Conservation (phyloP, 2,888 invertebrate species). For the Dioctria rufipes region DNA sequence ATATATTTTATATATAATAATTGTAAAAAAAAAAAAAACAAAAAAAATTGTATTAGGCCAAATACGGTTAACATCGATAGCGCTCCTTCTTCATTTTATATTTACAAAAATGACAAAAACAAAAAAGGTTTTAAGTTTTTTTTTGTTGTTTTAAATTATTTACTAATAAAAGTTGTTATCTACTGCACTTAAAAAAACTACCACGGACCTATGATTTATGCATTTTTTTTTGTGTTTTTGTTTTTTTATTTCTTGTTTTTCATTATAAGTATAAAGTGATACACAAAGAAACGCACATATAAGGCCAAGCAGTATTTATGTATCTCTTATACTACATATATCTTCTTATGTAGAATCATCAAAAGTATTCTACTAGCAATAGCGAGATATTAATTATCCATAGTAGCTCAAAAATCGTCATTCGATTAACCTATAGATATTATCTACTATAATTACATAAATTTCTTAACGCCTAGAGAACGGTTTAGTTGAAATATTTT, state of each 20-base stretch:
- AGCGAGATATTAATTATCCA: conserved; percentile 1
- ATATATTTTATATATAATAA: too few species aligned
- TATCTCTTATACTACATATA: background rate
- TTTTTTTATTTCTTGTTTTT: background rate
- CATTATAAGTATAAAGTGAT: background rate
- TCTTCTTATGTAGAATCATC: background rate
- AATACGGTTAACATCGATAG: conserved; percentile 37
- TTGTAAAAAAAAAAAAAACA: too few species aligned
- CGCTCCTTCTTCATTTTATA: background rate
- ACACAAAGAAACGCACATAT: conserved; percentile 50
- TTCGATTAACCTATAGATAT: background rate
- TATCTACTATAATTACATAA: conserved; percentile 1
- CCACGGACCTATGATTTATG: background rate
- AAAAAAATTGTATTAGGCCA: conserved; percentile 9
- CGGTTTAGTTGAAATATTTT: background rate
- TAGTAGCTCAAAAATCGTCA: background rate
- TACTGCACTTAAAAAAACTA: background rate
- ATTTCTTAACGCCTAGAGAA: conserved; percentile 14
- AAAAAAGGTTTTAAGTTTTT: background rate
- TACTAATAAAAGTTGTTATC: background rate
- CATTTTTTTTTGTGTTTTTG: background rate
- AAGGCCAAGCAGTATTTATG: conserved; percentile 50
- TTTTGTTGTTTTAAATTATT: background rate
- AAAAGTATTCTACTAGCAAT: conserved; percentile 18
- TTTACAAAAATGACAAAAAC: conserved; percentile 13